These are phyloP conservation scores for Sycobia sp. DNA, from an alignment of 1,140 invertebrate genomes.

Conservation along the genomic window DNA sequence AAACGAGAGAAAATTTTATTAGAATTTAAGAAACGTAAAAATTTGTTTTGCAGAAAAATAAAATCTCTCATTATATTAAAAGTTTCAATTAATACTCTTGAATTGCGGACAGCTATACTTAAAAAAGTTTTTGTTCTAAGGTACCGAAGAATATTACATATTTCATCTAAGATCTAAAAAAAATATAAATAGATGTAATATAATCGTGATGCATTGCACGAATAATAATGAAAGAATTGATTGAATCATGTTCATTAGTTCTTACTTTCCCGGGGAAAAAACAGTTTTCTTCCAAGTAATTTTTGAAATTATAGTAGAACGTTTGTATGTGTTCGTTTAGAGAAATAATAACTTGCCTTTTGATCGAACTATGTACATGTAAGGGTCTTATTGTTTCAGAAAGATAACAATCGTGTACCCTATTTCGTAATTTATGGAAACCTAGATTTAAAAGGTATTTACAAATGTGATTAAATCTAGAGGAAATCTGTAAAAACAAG, in stretches of 20 bases:
- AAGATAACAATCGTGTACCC: neutral
- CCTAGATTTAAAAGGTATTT: neutral
- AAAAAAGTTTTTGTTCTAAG: too few species aligned
- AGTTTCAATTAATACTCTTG: too few species aligned
- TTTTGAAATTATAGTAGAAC: neutral
- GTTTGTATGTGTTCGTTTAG: conserved; percentile 1
- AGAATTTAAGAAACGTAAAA: too few species aligned
- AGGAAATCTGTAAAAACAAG: too few species aligned
- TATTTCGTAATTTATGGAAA: neutral
- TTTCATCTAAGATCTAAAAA: conserved; percentile 13
- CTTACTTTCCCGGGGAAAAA: conserved; percentile 22
- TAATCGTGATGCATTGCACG: too few species aligned
- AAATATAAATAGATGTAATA: too few species aligned
- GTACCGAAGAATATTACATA: neutral
- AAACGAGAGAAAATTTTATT: too few species aligned
- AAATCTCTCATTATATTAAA: too few species aligned
- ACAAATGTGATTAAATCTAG: neutral
- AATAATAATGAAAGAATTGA: neutral
- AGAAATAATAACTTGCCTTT: neutral
- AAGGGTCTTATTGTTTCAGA: neutral
- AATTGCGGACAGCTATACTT: too few species aligned
- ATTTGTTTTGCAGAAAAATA: too few species aligned
- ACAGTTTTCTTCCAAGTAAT: neutral
- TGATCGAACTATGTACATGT: neutral
- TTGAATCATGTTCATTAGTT: neutral